Evolutionary conservation across 2,113 vertebrate genomes (phyloP), one percentile per base, ranked within the genome.

Genomic region (Colinus virginianus): DNA sequence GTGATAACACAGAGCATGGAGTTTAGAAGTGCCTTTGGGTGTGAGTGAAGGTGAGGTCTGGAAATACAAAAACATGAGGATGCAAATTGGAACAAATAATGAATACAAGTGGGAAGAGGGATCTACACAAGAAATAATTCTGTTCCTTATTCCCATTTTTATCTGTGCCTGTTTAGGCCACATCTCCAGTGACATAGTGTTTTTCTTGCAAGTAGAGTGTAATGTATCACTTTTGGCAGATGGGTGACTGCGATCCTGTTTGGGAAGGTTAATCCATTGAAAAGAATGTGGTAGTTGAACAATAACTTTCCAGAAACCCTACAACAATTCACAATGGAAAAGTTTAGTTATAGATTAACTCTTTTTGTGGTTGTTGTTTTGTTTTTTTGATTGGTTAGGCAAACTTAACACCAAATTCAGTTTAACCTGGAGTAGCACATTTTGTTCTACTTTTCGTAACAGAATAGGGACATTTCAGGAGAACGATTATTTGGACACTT

Each of bases 321-420:
- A 62, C 55, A 71, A 40, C 62, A 67, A 51, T 88, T 91, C 61
- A 70, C 46, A 15, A n/a, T 75, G 56, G 64, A 51, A 55, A 91
- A 87, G 20, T 62, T 83, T 59, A 67, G 82, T 90, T 95, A 78
- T 19, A 91, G 71, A 87, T 96, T 93, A 95, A 96, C 58, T 19
- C 34, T 36, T 48, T 43, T 48, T 48, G 11, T 23, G 11, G 40
- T 51, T 51, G 13, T 51, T 26, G 48, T 28, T 30, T 53, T 15
- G 26, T 1, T 2, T 3, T 3, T 40, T 88, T 90, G 40, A 43
- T 48, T 84, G 42, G 46, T 68, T 71, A 84, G 85, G 38, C 76
- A 88, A 91, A 77, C 17, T 67, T 76, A 82, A 59, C 34, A 82
- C 61, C 12, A 16, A 1, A 1, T 82, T 89, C 48, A 28, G 20